Conservation (phyloP, 2,888 invertebrate species). For the Synanthedon formicaeformis region DNA sequence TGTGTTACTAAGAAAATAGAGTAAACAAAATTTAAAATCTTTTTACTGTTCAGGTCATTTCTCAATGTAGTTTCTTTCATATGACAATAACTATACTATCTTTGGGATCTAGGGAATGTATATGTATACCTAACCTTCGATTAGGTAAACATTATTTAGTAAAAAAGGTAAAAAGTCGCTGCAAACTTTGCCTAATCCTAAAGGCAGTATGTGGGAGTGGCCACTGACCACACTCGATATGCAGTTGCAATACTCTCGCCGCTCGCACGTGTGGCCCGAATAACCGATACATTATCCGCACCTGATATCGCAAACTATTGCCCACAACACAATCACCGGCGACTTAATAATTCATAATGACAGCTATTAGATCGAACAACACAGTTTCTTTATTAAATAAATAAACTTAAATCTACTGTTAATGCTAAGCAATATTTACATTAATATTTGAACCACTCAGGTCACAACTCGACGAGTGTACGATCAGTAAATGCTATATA, state of each 20-base stretch:
- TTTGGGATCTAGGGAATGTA: too few species aligned
- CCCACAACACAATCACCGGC: not conserved
- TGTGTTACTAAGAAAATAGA: too few species aligned
- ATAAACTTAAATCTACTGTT: conserved; percentile 24
- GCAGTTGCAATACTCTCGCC: conserved; percentile 1
- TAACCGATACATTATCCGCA: not conserved
- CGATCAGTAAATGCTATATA: conserved; percentile 7
- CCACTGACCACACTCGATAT: not conserved
- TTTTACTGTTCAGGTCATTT: too few species aligned
- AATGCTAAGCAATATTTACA: conserved; percentile 37
- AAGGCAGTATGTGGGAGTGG: not conserved
- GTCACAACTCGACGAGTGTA: not conserved
- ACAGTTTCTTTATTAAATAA: conserved; percentile 2
- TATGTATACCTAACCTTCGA: too few species aligned
- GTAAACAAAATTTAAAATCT: too few species aligned
- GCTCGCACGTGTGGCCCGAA: conserved; percentile 7
- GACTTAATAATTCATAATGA: not conserved
- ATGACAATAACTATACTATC: too few species aligned
- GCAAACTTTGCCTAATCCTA: not conserved
- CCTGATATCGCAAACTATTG: too few species aligned
- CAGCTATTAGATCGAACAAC: not conserved
- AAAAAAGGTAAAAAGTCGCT: not conserved
- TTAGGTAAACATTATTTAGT: too few species aligned
- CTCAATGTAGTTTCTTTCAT: too few species aligned
- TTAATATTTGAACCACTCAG: conserved; percentile 1